Evolutionary conservation across 2,888 invertebrate species (phyloP).

Genomic region (Epistrophe grossulariae): DNA sequence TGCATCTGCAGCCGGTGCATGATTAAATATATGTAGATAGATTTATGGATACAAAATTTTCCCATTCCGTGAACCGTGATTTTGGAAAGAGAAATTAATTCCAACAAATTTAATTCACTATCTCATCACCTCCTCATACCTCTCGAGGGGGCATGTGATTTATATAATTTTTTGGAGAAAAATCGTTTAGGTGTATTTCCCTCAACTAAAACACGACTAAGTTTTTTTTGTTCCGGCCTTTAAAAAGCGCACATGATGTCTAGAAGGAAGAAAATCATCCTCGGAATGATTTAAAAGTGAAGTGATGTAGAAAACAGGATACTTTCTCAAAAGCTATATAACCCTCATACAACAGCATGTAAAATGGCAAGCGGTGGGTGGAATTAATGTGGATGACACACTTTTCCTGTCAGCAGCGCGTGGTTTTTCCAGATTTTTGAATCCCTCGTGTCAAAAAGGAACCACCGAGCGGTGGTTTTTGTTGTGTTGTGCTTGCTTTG

Average conservation of each 20-base stretch:
- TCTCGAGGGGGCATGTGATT: slow-evolving; percentile 5
- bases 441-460: slow-evolving; percentile 13
- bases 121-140: neutral
- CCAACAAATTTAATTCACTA: neutral
- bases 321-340: slow-evolving; percentile 23
- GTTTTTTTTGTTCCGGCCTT: neutral
- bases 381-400: slow-evolving; percentile 56
- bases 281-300: slow-evolving; percentile 58
- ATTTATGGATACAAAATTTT: slow-evolving; percentile 27
- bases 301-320: slow-evolving; percentile 57
- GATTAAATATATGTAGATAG: slow-evolving; percentile 1
- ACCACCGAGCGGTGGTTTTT: slow-evolving; percentile 12
- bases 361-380: slow-evolving; percentile 38
- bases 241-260: slow-evolving; percentile 59
- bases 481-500: neutral
- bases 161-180: slow-evolving; percentile 54
- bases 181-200: slow-evolving; percentile 4
- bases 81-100: neutral
- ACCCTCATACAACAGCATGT: slow-evolving; percentile 52
- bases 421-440: slow-evolving; percentile 30
- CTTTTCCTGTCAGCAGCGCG: slow-evolving; percentile 27
- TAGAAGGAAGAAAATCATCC: slow-evolving; percentile 68
- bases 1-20: slow-evolving; percentile 39
- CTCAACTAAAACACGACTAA: neutral
- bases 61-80: neutral